These are phyloP conservation scores for Tonatia bakeri DNA, from an alignment of 2,113 vertebrate species.

Conservation along the genomic window DNA sequence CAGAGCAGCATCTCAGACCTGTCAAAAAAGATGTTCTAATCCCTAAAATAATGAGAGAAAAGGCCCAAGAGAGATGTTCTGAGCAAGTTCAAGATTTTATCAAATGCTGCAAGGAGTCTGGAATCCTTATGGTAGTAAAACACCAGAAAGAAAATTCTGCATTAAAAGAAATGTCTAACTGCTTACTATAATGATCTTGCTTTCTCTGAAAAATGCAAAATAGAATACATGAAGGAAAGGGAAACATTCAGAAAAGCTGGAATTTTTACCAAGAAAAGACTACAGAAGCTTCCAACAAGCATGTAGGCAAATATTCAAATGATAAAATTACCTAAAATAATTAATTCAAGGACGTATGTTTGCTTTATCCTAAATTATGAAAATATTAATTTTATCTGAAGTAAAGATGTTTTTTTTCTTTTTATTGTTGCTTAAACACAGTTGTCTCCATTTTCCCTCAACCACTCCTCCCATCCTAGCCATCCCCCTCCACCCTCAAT, in stretches of 20 bases:
- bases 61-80: constrained; percentile 88
- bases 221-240: constrained; percentile 91
- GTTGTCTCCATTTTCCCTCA: too few species aligned
- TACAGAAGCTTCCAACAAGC: constrained; percentile 85
- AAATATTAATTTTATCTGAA: constrained; percentile 45
- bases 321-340: not conserved
- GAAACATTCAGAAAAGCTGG: constrained; percentile 89
- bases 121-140: not conserved
- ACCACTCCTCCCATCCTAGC: too few species aligned
- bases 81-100: constrained; percentile 85
- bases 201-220: constrained; percentile 93
- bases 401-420: constrained; percentile 7
- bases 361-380: not conserved
- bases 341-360: not conserved
- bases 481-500: too few species aligned
- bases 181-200: constrained; percentile 84
- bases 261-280: constrained; percentile 84
- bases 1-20: constrained; percentile 88
- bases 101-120: not conserved
- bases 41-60: constrained; percentile 95
- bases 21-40: constrained; percentile 94
- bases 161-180: not conserved
- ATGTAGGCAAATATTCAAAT: constrained; percentile 77
- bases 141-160: not conserved
- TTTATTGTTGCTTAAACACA: too few species aligned